Percentiles rank a stretch among this genome's conserved stretches.
Conservation (phyloP, 2,888 invertebrate species). For the Sceliomorpha sp. region DNA sequence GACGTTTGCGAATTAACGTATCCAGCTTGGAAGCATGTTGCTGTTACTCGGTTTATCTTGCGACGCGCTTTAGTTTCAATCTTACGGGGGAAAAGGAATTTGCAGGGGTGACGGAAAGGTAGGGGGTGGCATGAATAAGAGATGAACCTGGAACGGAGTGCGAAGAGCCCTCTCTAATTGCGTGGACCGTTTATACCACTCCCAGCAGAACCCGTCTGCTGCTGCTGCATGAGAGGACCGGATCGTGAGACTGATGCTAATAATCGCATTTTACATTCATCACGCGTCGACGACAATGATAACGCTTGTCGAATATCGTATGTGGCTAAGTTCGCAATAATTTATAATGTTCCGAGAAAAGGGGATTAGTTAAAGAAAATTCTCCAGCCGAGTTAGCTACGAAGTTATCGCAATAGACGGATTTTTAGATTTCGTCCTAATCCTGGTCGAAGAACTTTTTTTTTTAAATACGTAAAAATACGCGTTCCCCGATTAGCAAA, state of each 20-base stretch:
- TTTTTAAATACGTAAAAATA: too few species aligned
- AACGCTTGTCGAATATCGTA: constrained; percentile 42
- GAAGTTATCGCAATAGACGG: too few species aligned
- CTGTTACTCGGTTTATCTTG: constrained; percentile 26
- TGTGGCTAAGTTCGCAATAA: constrained; percentile 20
- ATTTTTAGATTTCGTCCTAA: too few species aligned
- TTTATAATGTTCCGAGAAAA: too few species aligned
- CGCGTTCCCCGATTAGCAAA: too few species aligned
- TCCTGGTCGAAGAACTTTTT: too few species aligned
- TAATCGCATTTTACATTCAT: constrained; percentile 68
- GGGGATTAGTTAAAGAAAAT: too few species aligned
- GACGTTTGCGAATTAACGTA: neutral
- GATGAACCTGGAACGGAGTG: constrained; percentile 73
- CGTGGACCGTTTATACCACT: constrained; percentile 75
- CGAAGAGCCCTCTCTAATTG: constrained; percentile 78
- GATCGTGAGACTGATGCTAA: constrained; percentile 59
- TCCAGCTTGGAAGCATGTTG: constrained; percentile 13
- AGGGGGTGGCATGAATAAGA: constrained; percentile 73
- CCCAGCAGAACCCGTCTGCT: constrained; percentile 59
- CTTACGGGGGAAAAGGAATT: constrained; percentile 62
- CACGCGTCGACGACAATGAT: constrained; percentile 52
- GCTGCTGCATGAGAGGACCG: constrained; percentile 51
- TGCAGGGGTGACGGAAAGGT: constrained; percentile 37
- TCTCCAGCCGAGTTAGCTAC: too few species aligned
- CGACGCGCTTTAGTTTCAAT: constrained; percentile 74